A percentile compares a stretch with the other conserved stretches of the same genome.
Evolutionary conservation across 2,113 vertebrate species (phyloP).

Genomic region (Ranitomeya imitator): DNA sequence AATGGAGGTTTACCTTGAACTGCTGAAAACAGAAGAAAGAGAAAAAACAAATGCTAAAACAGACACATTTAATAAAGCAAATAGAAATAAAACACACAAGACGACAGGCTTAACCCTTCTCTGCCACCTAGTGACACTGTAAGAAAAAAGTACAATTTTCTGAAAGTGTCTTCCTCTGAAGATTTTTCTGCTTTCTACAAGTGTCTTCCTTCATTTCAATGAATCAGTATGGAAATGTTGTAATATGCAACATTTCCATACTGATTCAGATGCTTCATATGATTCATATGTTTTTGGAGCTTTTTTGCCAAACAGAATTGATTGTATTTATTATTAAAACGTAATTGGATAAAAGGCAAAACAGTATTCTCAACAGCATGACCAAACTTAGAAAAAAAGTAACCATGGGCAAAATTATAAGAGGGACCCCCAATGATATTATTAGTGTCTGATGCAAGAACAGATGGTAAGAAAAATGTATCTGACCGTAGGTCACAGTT

Average conservation of each 20-base stretch:
- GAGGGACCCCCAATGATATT: too few relatives aligned
- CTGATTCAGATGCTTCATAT: background rate
- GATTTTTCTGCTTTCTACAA: background rate
- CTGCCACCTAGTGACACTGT: constrained; percentile 53
- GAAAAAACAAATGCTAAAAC: constrained; percentile 33
- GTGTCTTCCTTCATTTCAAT: background rate
- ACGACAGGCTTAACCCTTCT: constrained; percentile 42
- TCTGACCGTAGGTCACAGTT: too few relatives aligned
- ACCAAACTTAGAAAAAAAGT: too few relatives aligned
- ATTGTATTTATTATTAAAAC: too few relatives aligned
- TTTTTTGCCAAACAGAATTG: too few relatives aligned
- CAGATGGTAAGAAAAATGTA: too few relatives aligned
- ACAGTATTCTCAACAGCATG: too few relatives aligned
- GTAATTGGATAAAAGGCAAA: too few relatives aligned
- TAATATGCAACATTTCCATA: too few relatives aligned
- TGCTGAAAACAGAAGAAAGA: constrained; percentile 24
- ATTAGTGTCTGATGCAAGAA: too few relatives aligned
- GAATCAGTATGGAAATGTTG: background rate
- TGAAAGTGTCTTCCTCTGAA: background rate
- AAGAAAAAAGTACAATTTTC: background rate
- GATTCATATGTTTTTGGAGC: too few relatives aligned
- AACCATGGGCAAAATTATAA: too few relatives aligned
- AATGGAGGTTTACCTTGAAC: constrained; percentile 47
- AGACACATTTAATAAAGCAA: constrained; percentile 30
- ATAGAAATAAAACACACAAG: constrained; percentile 16